phyloP scores from a whole-genome alignment of 2,888 invertebrate species.

The Cyclophora albipunctata region DNA sequence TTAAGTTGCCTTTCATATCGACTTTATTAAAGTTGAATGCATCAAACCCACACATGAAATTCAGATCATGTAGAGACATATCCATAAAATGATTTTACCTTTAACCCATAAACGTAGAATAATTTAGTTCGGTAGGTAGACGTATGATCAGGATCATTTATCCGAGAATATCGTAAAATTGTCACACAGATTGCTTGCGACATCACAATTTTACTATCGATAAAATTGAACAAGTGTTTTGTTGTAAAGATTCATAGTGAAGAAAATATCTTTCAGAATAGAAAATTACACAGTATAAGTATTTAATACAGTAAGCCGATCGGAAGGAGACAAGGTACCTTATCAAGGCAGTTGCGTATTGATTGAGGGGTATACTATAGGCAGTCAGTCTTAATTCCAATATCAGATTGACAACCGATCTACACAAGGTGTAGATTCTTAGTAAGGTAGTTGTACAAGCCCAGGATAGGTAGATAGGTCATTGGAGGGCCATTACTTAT shows the following conservation, averaged over 20 bases:
- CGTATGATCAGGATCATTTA: too few relatives aligned
- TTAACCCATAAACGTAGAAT: too few relatives aligned
- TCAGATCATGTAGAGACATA: too few relatives aligned
- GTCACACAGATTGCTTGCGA: constrained; percentile 26
- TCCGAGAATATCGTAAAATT: constrained; percentile 7
- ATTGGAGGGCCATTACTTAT: too few relatives aligned
- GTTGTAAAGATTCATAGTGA: constrained; percentile 5
- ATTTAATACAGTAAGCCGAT: background rate
- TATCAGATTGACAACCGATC: background rate
- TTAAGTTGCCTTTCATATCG: too few relatives aligned
- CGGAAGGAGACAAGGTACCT: background rate
- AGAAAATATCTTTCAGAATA: background rate
- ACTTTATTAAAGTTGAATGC: too few relatives aligned
- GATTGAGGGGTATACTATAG: background rate
- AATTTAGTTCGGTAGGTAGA: too few relatives aligned
- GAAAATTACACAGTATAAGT: background rate
- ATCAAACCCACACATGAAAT: too few relatives aligned
- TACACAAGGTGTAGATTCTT: too few relatives aligned
- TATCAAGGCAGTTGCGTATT: background rate
- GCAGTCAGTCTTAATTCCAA: background rate
- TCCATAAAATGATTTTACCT: too few relatives aligned
- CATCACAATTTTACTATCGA: constrained; percentile 29
- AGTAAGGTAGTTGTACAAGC: too few relatives aligned
- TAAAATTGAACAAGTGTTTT: constrained; percentile 24
- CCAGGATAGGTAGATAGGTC: too few relatives aligned